Evolutionary conservation across 2,797 vertebrate genomes (phyloP), one percentile per base, ranked within the genome.

Genomic region (Neosalanx taihuensis): DNA sequence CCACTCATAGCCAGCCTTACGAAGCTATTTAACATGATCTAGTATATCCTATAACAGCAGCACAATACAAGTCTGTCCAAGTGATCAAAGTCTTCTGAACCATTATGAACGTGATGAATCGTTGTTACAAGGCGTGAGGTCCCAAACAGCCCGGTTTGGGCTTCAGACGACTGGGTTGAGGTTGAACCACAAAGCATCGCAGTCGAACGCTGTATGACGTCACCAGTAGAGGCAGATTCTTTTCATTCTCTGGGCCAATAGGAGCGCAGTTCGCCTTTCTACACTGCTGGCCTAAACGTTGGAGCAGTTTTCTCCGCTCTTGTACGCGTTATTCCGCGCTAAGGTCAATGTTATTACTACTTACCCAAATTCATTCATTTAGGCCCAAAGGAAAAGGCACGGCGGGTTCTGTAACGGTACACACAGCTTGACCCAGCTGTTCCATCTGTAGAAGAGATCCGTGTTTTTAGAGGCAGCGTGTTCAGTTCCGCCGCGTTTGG

Each of bases 361-460:
- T 15, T n/a, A 67, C 61, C 61, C 71, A 64, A 74, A 83, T 84
- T 83, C 83, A 88, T 87, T 88, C 76, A 67, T 71, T 74, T 63
- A 10, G 26, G 15, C 59, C 4, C 17, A 4, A 26, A 26, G n/a
- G 58, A 10, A 10, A 37, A 41, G 64, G 17, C 7, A 18, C 61
- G 20, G 6, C 51, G 3, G 29, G 3, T 37, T 57, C 3, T 5
- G 13, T 60, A 66, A 31, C 1, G 26, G 15, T 4, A 7, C 33
- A 6, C 2, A 30, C 0, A 37, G 9, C 6, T 0, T 46, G 41
- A 26, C 20, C 3, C 35, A 29, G 4, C 2, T 4, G 26, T 2
- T 5, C 1, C 6, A 1, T 10, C 0, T 35, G 13, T 46, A 9
- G 37, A 29, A 10, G 51, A 41, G 20, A 18, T 15, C 30, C 57